A percentile compares a stretch with the other conserved stretches of the same genome.
These are phyloP conservation scores for Cebus imitator DNA, from an alignment of 2,113 vertebrate genomes.

Conservation along the genomic window DNA sequence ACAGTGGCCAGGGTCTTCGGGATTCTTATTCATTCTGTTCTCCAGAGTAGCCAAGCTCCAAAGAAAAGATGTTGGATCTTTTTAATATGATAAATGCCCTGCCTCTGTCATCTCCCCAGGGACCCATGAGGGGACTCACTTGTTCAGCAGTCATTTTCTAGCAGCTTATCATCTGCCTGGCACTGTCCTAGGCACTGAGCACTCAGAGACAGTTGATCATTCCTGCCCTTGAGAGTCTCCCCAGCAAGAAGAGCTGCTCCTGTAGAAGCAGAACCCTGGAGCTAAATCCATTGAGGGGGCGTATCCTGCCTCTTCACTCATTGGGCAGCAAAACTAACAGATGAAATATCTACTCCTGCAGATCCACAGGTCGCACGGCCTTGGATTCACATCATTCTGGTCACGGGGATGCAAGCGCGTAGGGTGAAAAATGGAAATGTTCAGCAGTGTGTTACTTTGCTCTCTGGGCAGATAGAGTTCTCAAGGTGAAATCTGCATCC, in stretches of 20 bases:
- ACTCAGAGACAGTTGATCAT: rapidly evolving
- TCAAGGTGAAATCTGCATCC: not conserved
- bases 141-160: not conserved
- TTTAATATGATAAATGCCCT: not conserved
- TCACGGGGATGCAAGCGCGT: not conserved
- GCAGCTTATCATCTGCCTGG: not conserved
- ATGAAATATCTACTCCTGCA: rapidly evolving
- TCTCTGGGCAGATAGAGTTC: not conserved
- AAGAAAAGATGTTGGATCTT: not conserved
- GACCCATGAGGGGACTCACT: not conserved
- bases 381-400: rapidly evolving
- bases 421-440: not conserved
- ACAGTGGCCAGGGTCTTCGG: not conserved
- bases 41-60: not conserved
- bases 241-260: not conserved
- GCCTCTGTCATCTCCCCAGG: not conserved
- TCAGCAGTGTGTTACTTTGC: not conserved
- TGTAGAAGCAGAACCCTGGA: not conserved
- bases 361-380: no score
- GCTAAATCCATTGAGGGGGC: no score
- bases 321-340: not conserved
- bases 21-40: not conserved
- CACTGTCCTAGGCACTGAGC: not conserved
- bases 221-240: not conserved
- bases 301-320: not conserved